phyloP scores from a whole-genome alignment of 2,888 invertebrate species.

The Spisula solida region DNA sequence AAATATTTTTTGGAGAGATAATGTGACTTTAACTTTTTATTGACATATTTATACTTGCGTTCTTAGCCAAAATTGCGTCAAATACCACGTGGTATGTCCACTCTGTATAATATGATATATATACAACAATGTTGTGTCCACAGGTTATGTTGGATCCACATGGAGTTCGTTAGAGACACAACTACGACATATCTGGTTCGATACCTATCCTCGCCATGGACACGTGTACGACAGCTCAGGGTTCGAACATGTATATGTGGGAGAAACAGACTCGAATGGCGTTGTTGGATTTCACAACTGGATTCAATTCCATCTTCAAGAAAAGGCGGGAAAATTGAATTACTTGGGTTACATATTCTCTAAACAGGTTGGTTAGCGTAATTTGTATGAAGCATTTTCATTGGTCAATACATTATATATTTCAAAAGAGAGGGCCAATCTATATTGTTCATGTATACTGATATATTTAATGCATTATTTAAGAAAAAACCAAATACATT shows the following conservation, averaged over 20 bases:
- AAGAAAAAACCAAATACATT: too few relatives aligned
- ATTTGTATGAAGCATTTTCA: background rate
- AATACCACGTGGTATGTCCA: too few relatives aligned
- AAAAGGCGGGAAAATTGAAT: conserved; percentile 87
- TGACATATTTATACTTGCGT: too few relatives aligned
- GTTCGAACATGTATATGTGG: conserved; percentile 97
- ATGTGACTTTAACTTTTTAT: too few relatives aligned
- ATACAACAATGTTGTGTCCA: background rate
- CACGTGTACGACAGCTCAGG: conserved; percentile 95
- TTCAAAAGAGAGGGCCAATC: background rate
- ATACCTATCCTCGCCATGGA: conserved; percentile 90
- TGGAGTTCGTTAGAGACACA: conserved; percentile 61
- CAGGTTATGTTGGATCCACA: conserved; percentile 57
- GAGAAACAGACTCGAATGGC: conserved; percentile 92
- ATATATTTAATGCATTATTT: too few relatives aligned
- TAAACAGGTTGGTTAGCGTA: conserved; percentile 58
- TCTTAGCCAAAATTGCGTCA: too few relatives aligned
- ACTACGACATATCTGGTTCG: conserved; percentile 88
- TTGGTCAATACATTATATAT: background rate
- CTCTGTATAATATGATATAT: too few relatives aligned
- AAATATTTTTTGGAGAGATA: too few relatives aligned
- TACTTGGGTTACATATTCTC: conserved; percentile 79
- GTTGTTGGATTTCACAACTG: conserved; percentile 96
- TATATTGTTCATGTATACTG: too few relatives aligned
- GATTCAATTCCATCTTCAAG: conserved; percentile 94